Conservation (phyloP, 2,797 vertebrate genomes). For the Alectoris magna region DNA sequence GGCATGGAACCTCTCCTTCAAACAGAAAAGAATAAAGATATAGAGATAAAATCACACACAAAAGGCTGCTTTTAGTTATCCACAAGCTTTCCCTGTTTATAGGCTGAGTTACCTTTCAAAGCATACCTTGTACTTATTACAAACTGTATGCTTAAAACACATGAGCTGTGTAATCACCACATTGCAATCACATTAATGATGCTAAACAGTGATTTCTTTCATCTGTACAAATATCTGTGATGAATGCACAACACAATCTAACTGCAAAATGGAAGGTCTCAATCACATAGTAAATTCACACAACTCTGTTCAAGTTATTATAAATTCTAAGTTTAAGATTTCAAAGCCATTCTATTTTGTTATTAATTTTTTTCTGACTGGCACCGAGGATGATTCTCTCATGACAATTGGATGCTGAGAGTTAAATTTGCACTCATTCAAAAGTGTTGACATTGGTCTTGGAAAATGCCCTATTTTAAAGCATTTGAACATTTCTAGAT, state of each 20-base stretch:
- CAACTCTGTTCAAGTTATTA: not conserved
- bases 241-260: not conserved
- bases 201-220: not conserved
- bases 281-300: not conserved
- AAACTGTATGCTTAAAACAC: not conserved
- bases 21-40: slow-evolving; percentile 16
- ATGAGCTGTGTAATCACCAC: not conserved
- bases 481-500: not conserved
- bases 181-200: not conserved
- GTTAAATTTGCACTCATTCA: not conserved
- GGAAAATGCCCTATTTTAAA: not conserved
- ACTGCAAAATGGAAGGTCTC: not conserved
- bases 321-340: not conserved
- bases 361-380: not conserved
- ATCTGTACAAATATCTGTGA: not conserved
- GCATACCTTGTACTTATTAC: not conserved
- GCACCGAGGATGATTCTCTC: not conserved
- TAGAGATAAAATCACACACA: not conserved
- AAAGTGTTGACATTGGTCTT: not conserved
- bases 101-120: not conserved
- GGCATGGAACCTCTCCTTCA: not conserved
- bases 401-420: not conserved
- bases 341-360: not conserved
- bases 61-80: slow-evolving; percentile 22
- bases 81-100: not conserved